Conservation (phyloP, 2,113 vertebrate genomes). For the Hypomesus transpacificus region DNA sequence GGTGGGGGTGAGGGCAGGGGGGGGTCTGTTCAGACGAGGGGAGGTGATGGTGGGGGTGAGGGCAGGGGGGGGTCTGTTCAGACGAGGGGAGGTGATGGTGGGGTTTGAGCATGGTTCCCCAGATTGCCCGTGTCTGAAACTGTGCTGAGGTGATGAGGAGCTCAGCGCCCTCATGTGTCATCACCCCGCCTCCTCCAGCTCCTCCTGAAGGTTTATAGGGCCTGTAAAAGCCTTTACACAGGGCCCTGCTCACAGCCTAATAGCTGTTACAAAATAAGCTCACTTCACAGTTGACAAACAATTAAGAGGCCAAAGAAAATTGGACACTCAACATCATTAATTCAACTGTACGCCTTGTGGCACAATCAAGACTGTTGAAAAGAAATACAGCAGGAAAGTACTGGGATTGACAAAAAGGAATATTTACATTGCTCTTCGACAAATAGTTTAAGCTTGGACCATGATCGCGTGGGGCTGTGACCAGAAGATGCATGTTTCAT, state of each 20-base stretch:
- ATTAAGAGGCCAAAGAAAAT: conserved; percentile 8
- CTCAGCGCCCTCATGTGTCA: conserved; percentile 18
- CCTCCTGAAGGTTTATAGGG: conserved; percentile 26
- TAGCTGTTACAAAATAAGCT: conserved; percentile 20
- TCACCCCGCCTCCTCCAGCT: neutral
- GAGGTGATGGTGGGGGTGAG: too few species aligned
- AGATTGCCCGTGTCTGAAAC: conserved; percentile 6
- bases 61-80: too few species aligned
- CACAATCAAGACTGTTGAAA: conserved; percentile 20
- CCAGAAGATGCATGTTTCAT: too few species aligned
- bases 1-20: too few species aligned
- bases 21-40: too few species aligned
- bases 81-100: neutral
- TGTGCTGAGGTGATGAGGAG: conserved; percentile 17
- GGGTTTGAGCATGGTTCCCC: too few species aligned
- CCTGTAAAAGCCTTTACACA: conserved; percentile 19
- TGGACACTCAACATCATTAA: conserved; percentile 15
- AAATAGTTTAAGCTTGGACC: neutral
- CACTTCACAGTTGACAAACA: conserved; percentile 15
- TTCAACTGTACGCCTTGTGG: neutral
- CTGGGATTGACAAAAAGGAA: neutral
- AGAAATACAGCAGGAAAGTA: neutral
- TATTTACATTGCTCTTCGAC: too few species aligned
- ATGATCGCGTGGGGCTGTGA: too few species aligned
- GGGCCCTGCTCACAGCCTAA: conserved; percentile 15